Evolutionary conservation across 1,140 invertebrate species (phyloP).

Genomic region (Trichonephila clavipes): DNA sequence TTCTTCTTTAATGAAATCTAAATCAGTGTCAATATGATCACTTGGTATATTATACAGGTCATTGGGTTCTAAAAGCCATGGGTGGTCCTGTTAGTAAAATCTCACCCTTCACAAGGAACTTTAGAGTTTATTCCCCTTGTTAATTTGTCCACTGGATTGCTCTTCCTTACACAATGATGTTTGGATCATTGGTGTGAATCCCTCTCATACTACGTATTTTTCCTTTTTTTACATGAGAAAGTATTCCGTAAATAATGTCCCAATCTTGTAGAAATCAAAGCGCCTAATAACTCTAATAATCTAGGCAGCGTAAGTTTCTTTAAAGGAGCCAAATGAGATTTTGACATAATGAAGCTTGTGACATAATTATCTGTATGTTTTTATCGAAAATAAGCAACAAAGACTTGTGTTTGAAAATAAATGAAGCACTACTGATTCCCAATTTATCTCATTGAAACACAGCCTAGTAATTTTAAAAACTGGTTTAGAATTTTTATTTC

Average conservation of each 20-base stretch:
- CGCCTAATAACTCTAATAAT: no score
- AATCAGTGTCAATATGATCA: not conserved
- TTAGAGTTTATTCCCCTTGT: not conserved
- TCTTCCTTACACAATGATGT: no score
- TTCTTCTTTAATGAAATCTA: not conserved
- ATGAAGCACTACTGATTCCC: not conserved
- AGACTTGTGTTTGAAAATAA: not conserved
- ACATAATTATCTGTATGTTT: no score
- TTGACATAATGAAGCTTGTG: no score
- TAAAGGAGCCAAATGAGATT: no score
- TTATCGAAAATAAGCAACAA: no score
- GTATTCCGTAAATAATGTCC: not conserved
- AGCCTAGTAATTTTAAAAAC: not conserved
- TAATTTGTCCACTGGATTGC: conserved; percentile 23
- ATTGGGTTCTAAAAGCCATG: conserved; percentile 40
- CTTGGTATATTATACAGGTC: not conserved
- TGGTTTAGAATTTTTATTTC: not conserved
- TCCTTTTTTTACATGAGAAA: not conserved
- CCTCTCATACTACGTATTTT: conserved; percentile 31
- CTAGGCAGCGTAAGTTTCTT: no score
- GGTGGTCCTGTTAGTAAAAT: not conserved
- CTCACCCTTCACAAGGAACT: not conserved
- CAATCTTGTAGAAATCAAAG: not conserved
- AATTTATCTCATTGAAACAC: not conserved
- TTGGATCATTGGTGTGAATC: conserved; percentile 23